Evolutionary conservation across 2,797 vertebrate species (phyloP).

Genomic region (Chelonia mydas): DNA sequence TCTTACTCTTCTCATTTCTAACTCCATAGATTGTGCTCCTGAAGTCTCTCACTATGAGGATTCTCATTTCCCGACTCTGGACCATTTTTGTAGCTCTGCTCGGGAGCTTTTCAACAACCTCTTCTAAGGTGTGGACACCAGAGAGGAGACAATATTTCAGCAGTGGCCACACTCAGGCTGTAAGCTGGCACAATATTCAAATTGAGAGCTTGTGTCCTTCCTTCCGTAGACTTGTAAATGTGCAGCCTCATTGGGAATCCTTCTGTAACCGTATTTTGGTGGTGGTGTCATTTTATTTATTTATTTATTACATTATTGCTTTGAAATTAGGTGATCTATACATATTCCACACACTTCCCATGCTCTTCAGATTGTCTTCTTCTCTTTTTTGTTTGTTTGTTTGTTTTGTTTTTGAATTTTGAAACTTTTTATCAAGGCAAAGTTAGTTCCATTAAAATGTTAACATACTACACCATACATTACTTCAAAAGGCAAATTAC

Average conservation of each 20-base stretch:
- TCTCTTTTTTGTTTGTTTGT: too few relatives aligned
- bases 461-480: too few relatives aligned
- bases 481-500: accelerated
- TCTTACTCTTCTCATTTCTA: background rate
- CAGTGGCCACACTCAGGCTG: background rate
- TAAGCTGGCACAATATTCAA: background rate
- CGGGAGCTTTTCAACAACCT: background rate
- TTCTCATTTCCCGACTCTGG: background rate
- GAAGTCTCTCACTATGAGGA: background rate
- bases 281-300: too few relatives aligned
- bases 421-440: too few relatives aligned
- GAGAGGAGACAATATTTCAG: background rate
- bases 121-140: background rate
- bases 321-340: too few relatives aligned
- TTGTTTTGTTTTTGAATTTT: too few relatives aligned
- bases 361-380: too few relatives aligned
- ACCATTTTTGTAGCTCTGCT: background rate
- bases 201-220: too few relatives aligned
- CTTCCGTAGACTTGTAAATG: background rate
- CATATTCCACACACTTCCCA: too few relatives aligned
- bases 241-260: background rate
- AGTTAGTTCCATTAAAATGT: too few relatives aligned
- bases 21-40: background rate
- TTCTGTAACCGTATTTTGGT: too few relatives aligned
- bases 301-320: too few relatives aligned